Conservation (phyloP, 2,888 invertebrate genomes). For the Drosophila tanythrix region DNA sequence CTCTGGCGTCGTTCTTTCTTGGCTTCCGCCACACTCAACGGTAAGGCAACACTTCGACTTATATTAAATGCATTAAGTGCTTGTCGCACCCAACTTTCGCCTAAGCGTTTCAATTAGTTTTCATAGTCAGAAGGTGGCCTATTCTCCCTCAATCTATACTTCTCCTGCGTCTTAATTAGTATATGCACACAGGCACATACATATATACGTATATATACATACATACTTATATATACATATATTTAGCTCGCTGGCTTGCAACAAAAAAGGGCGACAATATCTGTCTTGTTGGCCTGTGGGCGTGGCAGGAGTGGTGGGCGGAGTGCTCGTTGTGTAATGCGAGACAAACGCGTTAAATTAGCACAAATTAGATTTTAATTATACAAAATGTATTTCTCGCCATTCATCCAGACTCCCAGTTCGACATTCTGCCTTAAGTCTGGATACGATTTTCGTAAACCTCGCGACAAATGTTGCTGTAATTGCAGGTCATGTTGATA, state of each 20-base stretch:
- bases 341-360: slow-evolving; percentile 62
- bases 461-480: slow-evolving; percentile 35
- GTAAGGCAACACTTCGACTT: slow-evolving; percentile 59
- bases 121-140: slow-evolving; percentile 58
- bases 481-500: slow-evolving; percentile 33
- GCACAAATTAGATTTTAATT: slow-evolving; percentile 69
- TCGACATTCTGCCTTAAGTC: slow-evolving; percentile 1
- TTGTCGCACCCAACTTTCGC: slow-evolving; percentile 77
- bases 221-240: background rate
- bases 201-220: background rate
- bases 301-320: slow-evolving; percentile 4
- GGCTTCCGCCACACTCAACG: slow-evolving; percentile 39
- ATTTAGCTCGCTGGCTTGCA: background rate
- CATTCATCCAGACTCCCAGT: background rate
- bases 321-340: slow-evolving; percentile 31
- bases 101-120: slow-evolving; percentile 82
- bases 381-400: slow-evolving; percentile 41
- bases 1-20: slow-evolving; percentile 50
- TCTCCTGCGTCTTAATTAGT: slow-evolving; percentile 56
- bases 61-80: slow-evolving; percentile 80
- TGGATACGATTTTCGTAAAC: slow-evolving; percentile 2
- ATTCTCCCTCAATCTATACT: slow-evolving; percentile 5
- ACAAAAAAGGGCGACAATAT: slow-evolving; percentile 29
- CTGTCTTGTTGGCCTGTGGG: slow-evolving; percentile 12
- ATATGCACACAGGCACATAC: background rate